phyloP scores from a whole-genome alignment of 2,797 vertebrate genomes.

The Enteromius mattozi region DNA sequence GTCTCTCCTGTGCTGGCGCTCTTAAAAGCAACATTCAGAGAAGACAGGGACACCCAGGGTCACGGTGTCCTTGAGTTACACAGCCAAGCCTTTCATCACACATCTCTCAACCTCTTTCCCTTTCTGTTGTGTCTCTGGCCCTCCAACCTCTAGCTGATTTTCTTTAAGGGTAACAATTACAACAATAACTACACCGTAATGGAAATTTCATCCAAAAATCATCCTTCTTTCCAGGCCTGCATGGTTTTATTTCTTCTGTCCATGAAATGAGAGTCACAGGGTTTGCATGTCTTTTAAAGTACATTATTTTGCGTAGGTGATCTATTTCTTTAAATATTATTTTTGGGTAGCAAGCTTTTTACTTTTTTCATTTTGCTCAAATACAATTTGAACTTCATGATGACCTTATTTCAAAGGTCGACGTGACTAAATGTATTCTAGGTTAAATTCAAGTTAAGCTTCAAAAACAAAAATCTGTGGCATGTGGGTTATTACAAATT shows the following conservation, averaged over 20 bases:
- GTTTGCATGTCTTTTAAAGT: not conserved
- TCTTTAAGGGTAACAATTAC: not conserved
- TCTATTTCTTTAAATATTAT: not conserved
- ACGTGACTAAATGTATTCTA: not conserved
- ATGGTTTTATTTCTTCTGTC: not conserved
- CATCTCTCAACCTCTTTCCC: slow-evolving; percentile 35
- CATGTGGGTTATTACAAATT: not conserved
- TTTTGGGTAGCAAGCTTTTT: not conserved
- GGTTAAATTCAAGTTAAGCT: not conserved
- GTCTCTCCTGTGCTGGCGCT: not conserved
- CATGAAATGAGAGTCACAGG: not conserved
- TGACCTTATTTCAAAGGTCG: not conserved
- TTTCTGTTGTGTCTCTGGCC: slow-evolving; percentile 8
- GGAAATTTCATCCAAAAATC: not conserved
- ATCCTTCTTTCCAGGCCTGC: not conserved
- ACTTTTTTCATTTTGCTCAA: not conserved
- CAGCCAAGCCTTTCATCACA: slow-evolving; percentile 30
- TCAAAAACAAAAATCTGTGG: not conserved
- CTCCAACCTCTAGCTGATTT: slow-evolving; percentile 28
- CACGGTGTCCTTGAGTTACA: slow-evolving; percentile 38
- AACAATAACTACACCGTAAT: not conserved
- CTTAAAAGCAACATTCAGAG: slow-evolving; percentile 42
- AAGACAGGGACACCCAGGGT: slow-evolving; percentile 51
- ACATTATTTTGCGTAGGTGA: not conserved
- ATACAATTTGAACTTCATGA: not conserved